These are phyloP conservation scores for Cephus rjabovi DNA, from an alignment of 2,888 invertebrate species.

Conservation along the genomic window DNA sequence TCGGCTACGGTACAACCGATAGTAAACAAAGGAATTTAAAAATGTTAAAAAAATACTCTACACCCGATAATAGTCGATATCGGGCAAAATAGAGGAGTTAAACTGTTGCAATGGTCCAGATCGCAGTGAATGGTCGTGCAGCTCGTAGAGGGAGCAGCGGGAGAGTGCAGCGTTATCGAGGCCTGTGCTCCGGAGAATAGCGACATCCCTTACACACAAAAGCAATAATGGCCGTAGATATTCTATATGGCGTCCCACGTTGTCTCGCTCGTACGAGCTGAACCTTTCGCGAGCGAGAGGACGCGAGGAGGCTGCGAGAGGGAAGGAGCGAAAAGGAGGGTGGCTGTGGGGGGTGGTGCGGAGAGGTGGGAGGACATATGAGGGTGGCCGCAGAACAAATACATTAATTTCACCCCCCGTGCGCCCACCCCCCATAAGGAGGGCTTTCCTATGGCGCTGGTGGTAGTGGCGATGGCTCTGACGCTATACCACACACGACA, in stretches of 20 bases:
- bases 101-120: too few relatives aligned
- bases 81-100: too few relatives aligned
- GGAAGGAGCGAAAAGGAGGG: slow-evolving; percentile 33
- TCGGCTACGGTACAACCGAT: too few relatives aligned
- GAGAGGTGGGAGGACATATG: slow-evolving; percentile 44
- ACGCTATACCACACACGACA: slow-evolving; percentile 18
- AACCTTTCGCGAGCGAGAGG: slow-evolving; percentile 1
- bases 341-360: slow-evolving; percentile 37
- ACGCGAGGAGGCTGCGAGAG: slow-evolving; percentile 1
- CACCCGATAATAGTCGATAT: too few relatives aligned
- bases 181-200: slow-evolving; percentile 11
- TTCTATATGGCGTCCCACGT: slow-evolving; percentile 31
- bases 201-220: slow-evolving; percentile 37
- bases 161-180: not conserved
- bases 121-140: too few relatives aligned
- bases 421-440: slow-evolving; percentile 22
- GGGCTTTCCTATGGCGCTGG: too few relatives aligned
- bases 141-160: too few relatives aligned
- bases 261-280: slow-evolving; percentile 41
- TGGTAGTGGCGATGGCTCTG: too few relatives aligned
- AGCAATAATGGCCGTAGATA: slow-evolving; percentile 39
- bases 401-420: slow-evolving; percentile 62
- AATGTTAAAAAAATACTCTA: too few relatives aligned
- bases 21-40: too few relatives aligned
- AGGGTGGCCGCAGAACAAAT: slow-evolving; percentile 64